Evolutionary conservation across 2,113 vertebrate species (phyloP).

Genomic region (Pomatostomus ruficeps): DNA sequence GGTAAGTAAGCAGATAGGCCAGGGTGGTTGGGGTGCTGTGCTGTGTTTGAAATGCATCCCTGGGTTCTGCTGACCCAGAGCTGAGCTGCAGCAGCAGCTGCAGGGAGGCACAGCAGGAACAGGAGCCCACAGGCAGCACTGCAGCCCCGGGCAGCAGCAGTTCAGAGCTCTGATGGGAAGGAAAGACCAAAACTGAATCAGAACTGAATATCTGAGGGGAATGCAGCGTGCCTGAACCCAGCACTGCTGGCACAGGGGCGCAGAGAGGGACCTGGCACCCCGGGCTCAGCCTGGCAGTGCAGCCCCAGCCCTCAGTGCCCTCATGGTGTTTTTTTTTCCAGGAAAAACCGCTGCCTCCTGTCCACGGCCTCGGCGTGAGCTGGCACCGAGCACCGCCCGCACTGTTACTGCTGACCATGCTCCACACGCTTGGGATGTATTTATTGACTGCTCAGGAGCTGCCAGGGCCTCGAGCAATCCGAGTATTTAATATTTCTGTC

Average conservation of each 20-base stretch:
- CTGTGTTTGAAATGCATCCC: background rate
- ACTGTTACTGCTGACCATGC: background rate
- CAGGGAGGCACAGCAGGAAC: background rate
- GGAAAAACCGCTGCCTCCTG: constrained; percentile 75
- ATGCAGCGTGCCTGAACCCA: accelerated
- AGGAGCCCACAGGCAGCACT: background rate
- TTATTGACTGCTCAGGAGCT: constrained; percentile 30
- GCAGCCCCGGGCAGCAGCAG: background rate
- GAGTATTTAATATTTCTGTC: constrained; percentile 20
- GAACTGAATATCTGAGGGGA: accelerated
- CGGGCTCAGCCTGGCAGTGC: background rate
- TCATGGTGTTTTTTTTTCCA: background rate
- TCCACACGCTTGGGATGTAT: constrained; percentile 34
- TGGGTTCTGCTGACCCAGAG: no score
- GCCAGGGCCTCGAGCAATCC: background rate
- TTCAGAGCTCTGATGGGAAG: background rate
- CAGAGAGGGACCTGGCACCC: accelerated
- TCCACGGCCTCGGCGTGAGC: constrained; percentile 65
- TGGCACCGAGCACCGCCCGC: background rate
- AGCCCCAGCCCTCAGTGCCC: background rate
- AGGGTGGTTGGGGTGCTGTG: accelerated
- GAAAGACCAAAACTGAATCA: background rate
- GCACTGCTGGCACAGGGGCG: background rate
- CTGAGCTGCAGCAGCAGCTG: background rate
- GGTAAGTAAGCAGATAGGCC: background rate